Base-by-base conservation (phyloP, 2,797 vertebrate species). In the Ctenosaura bakeri region DNA sequence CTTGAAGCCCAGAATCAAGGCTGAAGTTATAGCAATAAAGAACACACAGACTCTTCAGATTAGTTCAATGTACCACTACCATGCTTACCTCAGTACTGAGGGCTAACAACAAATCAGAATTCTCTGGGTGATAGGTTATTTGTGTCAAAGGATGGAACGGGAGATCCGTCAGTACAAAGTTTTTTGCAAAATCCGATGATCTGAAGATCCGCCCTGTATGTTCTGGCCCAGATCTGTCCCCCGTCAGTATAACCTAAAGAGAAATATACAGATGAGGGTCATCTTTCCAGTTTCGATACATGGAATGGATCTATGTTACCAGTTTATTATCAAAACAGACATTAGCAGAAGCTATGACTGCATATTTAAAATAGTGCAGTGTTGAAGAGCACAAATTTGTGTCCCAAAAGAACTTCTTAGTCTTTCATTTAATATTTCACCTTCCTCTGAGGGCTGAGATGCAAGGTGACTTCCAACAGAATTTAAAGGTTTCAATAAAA, bases 191-290 rank as follows among this genome's bases (percentile, higher is more conserved):
- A 94, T 99, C 97, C 2, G 86, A 95, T 0, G 99, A 99, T 89
- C 97, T 97, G 96, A 99, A 99, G 93, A 99, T 98, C 86, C 98
- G 96, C 79, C 97, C 97, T 7, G 96, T 96, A 0, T 54, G 91
- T 93, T 95, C 95, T 88, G 96, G 95, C 87, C 98, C 98, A 3
- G 99, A 98, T 22, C 98, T 96, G 10, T 99, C 98, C 1, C 96
- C 98, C 0, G 98, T 99, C 94, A 99, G 97, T 94, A 99, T 98
- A 88, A 99, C 98, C 99, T 99, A 88, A 3, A 93, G 0, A 0
- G 35, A 90, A 93, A 69, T 56, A 32, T 56, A 71, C 50, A 76
- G 3, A 87, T 32, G 13, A 83, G 32, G 29, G 22, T 83, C 52
- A 77, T 4, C 1, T 82, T 35, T 24, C 38, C 69, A 29, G 16